Base-by-base conservation (phyloP, 35 echinoderm and acorn worm species). In the Eucidaris tribuloides region DNA sequence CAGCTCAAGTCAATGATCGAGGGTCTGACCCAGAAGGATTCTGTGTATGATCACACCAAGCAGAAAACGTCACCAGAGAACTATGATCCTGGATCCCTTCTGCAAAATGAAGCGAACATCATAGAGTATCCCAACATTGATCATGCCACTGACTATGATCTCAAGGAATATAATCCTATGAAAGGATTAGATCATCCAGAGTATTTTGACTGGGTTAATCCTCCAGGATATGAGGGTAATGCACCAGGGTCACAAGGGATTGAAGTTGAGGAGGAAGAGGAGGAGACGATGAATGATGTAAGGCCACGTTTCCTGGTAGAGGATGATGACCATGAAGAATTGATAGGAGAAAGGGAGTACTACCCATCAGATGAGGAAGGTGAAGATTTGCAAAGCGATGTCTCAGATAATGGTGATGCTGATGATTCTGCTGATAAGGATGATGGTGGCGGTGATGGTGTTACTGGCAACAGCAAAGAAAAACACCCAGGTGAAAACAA, bases 161-260 rank as follows among this genome's bases (percentile, higher is more conserved):
- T 35, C 5, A 74, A 74, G 68, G 68, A 74, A 42, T 74, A 74
- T n/a, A 36, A 74, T 1, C 68, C 68, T 1, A 74, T 74, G 68
- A 74, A 74, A 25, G 68, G 68, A 1, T 44, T 74, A 40, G 68
- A 74, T 44, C 14, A 20, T 33, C 38, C 38, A n/a, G 68, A 74
- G 68, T 74, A 74, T 25, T 74, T 74, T 74, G 68, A 74, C 37
- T 74, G 68, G 68, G 68, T 74, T 13, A 74, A 74, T 32, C 68
- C 68, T 41, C 68, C 68, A 43, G 68, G 68, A 23, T 74, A 35
- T 20, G 68, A 74, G 68, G 68, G 35, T 2, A 40, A 40, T 0
- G 68, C 68, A 42, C 68, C 68, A 2, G 68, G 68, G 41, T 74
- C 68, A 74, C 15, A 11, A 13, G 33, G 23, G 43, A 20, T 19